Base-by-base conservation (phyloP, 2,113 vertebrate genomes). In the Phrynosoma platyrhinos region DNA sequence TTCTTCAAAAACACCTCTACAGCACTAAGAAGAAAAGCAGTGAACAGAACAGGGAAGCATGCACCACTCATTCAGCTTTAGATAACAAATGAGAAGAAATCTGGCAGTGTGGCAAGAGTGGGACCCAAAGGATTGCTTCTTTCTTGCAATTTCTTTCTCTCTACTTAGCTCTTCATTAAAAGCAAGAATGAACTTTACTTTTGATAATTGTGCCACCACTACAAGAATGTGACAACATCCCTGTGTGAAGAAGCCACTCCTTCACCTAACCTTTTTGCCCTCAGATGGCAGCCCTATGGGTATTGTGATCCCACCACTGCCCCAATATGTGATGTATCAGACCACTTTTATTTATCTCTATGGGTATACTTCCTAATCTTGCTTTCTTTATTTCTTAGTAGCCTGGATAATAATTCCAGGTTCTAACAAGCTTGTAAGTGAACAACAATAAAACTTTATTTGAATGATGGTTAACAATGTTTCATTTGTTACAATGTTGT, bases 91-190 rank as follows among this genome's bases (percentile, higher is more conserved):
- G 12, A 76, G 77, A 88, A 84, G 78, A 74, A 0, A 0, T 0
- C 1, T 25, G 2, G 1, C 36, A 72, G 81, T 8, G 68, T 81
- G 76, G 32, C 13, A 80, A 12, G 79, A 87, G 71, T 1, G 1
- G 85, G 9, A 30, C 18, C 3, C 23, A 79, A 85, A 86, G 78
- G 23, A 1, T 4, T 77, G 10, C 0, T 2, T 62, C 0, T 68
- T 86, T 14, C 2, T 18, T 53, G 23, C 42, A 77, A 47, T 7
- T 66, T 86, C 2, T 86, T 79, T 80, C 21, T 21, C n/a, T 30
- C 42, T 85, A 13, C 9, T 87, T 86, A 62, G 8, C 4, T 71
- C 88, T 86, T 81, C 90, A 16, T 71, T 78, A 64, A 64, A 83
- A 42, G 79, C 9, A 30, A 0, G 0, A 0, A 71, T 64, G 27